Evolutionary conservation across 2,113 vertebrate genomes (phyloP), one percentile per base, ranked within the genome.

Genomic region (Syngnathus typhle): DNA sequence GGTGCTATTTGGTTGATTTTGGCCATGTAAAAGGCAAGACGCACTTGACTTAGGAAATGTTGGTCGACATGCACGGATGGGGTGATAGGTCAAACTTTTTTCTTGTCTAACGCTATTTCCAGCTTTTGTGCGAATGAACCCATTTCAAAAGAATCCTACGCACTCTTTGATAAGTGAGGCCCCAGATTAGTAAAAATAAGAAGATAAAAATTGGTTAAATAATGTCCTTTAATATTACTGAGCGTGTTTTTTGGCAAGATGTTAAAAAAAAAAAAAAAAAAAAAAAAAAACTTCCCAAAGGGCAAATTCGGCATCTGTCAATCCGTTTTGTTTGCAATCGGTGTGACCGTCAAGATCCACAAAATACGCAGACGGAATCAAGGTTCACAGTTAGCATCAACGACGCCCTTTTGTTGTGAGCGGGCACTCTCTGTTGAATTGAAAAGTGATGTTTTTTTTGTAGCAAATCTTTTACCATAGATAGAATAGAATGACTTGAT

Each of bases 401-500:
- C 9, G 85, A 80, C 23, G 76, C 68, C 73, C 60, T 70, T 83
- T 69, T 65, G 64, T 76, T 76, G 56, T 39, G 68, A 78, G 59
- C 23, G 76, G 78, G 68, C 61, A 60, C 7, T 1, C 68, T 74
- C 76, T 85, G 10, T 5, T 38, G 78, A 79, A 69, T 85, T 87
- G 84, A 82, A 82, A 84, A 78, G 73, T 77, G 73, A 80, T 77
- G 72, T 43, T 13, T 13, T 65, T 51, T 90, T 90, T 90, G 88
- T 90, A 90, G 88, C 83, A 77, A 87, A 72, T 62, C 81, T 90
- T 91, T 90, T 89, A 88, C 79, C 73, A 75, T 89, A 90, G 88
- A 87, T 85, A 79, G 88, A 89, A n/a, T 85, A 86, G 86, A 89
- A 79, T 89, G 89, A 89, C 88, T 91, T 89, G 88, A 88, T 87